Percentiles rank a stretch among this genome's conserved stretches.
phyloP scores from a whole-genome alignment of 2,113 vertebrate species.

The Cinclus cinclus region DNA sequence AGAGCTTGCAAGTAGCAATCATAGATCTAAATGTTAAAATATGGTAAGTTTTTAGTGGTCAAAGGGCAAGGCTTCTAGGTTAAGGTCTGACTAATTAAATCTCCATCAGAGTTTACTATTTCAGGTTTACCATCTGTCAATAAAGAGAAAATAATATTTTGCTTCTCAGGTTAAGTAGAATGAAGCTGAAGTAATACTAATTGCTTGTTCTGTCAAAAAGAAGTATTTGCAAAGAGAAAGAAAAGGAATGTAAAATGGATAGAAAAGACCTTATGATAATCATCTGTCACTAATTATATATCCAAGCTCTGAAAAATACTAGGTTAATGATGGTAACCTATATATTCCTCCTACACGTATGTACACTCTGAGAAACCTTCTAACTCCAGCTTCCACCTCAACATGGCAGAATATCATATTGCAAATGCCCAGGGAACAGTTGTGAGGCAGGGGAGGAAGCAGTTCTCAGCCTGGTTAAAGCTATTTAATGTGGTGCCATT shows the following conservation, averaged over 20 bases:
- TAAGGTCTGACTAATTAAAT: background rate
- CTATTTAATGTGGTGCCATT: background rate
- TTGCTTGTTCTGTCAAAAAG: background rate
- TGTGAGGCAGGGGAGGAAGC: background rate
- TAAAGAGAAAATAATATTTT: slow-evolving; percentile 1
- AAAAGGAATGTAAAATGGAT: background rate
- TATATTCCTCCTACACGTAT: background rate
- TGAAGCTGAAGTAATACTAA: background rate
- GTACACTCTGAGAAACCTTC: background rate
- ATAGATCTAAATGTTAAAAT: background rate
- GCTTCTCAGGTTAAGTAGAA: background rate
- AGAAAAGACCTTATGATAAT: background rate
- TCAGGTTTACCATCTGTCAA: background rate
- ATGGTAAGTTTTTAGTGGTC: background rate
- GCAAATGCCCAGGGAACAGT: background rate
- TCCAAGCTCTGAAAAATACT: background rate
- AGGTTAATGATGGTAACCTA: background rate
- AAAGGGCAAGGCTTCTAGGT: background rate
- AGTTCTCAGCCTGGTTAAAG: background rate
- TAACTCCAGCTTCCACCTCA: background rate
- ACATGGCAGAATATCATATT: background rate
- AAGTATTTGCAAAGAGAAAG: background rate
- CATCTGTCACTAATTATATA: background rate
- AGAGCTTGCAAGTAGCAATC: background rate
- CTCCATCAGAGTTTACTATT: background rate